A percentile compares a stretch with the other conserved stretches of the same genome.
Conservation (phyloP, 2,113 vertebrate genomes). For the Sphaerodactylus townsendi region DNA sequence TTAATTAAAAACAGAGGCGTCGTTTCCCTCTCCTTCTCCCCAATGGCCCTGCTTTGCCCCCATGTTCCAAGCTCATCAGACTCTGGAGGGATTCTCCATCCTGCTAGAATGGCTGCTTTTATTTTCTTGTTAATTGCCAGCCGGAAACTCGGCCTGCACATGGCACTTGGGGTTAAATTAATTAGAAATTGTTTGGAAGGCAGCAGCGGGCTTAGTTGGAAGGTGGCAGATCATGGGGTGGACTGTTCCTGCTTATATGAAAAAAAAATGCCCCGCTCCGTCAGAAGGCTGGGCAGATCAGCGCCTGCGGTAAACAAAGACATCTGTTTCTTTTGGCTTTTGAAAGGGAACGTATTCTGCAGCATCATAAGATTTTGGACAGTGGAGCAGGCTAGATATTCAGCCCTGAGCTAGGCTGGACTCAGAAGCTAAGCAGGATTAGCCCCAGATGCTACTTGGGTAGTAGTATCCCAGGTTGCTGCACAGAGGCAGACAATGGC, state of each 20-base stretch:
- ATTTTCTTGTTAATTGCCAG: slow-evolving; percentile 48
- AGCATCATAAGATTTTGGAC: too few species aligned
- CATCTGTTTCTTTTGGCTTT: slow-evolving; percentile 12
- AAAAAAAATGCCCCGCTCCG: slow-evolving; percentile 29
- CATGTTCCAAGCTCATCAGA: slow-evolving; percentile 34
- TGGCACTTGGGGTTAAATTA: slow-evolving; percentile 44
- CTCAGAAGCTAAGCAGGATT: too few species aligned
- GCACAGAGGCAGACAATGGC: too few species aligned
- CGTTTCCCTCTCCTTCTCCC: slow-evolving; percentile 18
- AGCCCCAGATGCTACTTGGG: too few species aligned
- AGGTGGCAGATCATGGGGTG: not conserved
- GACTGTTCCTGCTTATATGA: not conserved
- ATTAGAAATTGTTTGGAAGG: slow-evolving; percentile 61
- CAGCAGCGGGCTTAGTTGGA: slow-evolving; percentile 41
- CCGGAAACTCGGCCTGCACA: slow-evolving; percentile 45
- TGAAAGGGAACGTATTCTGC: too few species aligned
- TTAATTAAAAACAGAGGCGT: slow-evolving; percentile 58
- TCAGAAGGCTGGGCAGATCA: not conserved
- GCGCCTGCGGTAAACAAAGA: slow-evolving; percentile 34
- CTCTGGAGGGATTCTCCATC: slow-evolving; percentile 9
- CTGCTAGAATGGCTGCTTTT: slow-evolving; percentile 48
- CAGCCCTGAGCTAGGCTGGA: too few species aligned
- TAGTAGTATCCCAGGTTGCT: too few species aligned
- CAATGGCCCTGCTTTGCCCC: not conserved
- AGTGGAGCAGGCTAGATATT: too few species aligned